phyloP scores from a whole-genome alignment of 2,113 vertebrate genomes.

The Vulpes vulpes region DNA sequence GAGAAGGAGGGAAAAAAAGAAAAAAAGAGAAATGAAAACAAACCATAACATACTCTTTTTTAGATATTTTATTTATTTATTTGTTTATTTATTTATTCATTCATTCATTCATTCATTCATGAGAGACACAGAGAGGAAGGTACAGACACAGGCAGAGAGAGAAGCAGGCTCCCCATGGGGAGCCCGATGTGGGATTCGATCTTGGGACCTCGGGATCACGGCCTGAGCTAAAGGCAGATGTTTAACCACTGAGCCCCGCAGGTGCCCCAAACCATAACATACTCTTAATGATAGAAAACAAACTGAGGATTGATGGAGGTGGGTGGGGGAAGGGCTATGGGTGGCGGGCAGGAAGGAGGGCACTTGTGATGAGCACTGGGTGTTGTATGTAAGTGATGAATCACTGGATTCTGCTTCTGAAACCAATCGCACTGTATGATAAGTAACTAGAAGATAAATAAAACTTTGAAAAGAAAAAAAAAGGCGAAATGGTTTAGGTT shows the following conservation, averaged over 20 bases:
- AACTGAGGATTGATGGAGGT: not conserved
- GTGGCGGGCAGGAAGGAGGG: not conserved
- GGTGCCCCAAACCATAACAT: not conserved
- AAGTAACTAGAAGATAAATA: not conserved
- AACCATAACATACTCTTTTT: no score
- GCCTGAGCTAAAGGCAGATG: no score
- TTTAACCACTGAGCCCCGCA: no score
- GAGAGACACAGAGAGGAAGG: not conserved
- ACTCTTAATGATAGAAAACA: not conserved
- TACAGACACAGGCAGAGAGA: not conserved
- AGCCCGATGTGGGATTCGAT: no score
- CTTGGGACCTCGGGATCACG: no score
- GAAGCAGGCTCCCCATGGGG: no score
- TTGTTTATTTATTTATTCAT: no score
- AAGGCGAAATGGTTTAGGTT: not conserved
- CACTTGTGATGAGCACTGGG: not conserved
- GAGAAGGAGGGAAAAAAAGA: not conserved
- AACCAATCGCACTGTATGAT: not conserved
- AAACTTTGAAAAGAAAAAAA: not conserved
- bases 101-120: no score
- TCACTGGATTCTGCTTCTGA: not conserved
- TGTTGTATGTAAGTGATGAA: not conserved
- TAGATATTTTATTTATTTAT: no score
- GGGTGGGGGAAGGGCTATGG: not conserved
- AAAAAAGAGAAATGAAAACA: not conserved